These are phyloP conservation scores for Dasypogon diadema DNA, from an alignment of 2,888 invertebrate species.

Conservation along the genomic window DNA sequence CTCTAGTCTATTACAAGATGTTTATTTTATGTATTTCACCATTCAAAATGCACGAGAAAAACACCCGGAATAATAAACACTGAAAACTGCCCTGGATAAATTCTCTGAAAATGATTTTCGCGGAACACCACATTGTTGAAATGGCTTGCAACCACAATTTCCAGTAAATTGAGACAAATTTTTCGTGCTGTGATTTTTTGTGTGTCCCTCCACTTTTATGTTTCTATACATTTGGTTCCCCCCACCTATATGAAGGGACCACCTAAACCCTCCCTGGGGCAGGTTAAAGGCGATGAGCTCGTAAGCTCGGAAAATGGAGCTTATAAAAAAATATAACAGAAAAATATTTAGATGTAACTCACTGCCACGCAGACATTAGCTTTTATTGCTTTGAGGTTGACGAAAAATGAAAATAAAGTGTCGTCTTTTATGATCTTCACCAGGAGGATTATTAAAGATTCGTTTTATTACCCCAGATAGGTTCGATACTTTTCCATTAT, in stretches of 20 bases:
- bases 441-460: conserved; percentile 47
- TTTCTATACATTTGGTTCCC: conserved; percentile 17
- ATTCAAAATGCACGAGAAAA: background rate
- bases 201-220: conserved; percentile 22
- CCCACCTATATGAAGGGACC: background rate
- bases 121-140: conserved; percentile 45
- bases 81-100: conserved; percentile 22
- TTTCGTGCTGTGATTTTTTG: conserved; percentile 39
- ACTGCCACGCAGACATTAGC: conserved; percentile 43
- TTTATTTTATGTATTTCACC: background rate
- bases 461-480: conserved; percentile 40
- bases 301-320: conserved; percentile 7
- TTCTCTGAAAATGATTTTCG: conserved; percentile 39
- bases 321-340: conserved; percentile 15
- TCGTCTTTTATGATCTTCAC: conserved; percentile 29
- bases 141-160: conserved; percentile 47
- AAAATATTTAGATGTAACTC: conserved; percentile 48
- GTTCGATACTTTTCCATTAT: conserved; percentile 43
- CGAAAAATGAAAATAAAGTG: conserved; percentile 49
- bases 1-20: no score
- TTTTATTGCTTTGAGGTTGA: conserved; percentile 47
- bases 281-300: conserved; percentile 27
- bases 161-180: conserved; percentile 46
- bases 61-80: conserved; percentile 28
- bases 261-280: conserved; percentile 28